Percentiles rank a stretch among this genome's conserved stretches.
Evolutionary conservation across 2,113 vertebrate species (phyloP).

Genomic region (Arvicanthis niloticus): DNA sequence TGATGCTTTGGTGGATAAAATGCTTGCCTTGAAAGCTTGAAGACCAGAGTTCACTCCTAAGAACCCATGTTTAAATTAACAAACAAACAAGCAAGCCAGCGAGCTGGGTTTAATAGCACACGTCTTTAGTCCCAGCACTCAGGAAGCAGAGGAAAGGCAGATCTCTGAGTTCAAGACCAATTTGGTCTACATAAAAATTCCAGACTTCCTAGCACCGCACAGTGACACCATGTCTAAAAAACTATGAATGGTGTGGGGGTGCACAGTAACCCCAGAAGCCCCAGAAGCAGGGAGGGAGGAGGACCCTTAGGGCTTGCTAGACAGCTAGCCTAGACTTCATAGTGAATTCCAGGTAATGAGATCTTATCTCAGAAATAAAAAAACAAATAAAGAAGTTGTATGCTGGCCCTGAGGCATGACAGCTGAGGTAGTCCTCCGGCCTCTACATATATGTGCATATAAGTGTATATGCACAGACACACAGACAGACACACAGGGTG

Average conservation of each 20-base stretch:
- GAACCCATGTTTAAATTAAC: background rate
- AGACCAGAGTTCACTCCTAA: background rate
- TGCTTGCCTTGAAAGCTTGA: background rate
- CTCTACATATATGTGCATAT: background rate
- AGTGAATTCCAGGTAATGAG: background rate
- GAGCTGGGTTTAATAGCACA: background rate
- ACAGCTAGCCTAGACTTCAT: background rate
- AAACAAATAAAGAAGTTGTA: background rate
- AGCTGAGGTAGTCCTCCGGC: background rate
- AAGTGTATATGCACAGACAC: background rate
- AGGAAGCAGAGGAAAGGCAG: background rate
- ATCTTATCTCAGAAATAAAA: background rate
- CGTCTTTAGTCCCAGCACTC: background rate
- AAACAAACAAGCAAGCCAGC: background rate
- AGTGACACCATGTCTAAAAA: background rate
- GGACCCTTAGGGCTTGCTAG: too few species aligned
- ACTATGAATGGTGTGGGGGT: background rate
- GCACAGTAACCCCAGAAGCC: background rate
- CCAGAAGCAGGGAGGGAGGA: background rate
- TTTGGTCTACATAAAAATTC: background rate
- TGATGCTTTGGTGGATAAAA: background rate
- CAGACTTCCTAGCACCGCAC: background rate
- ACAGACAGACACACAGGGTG: background rate
- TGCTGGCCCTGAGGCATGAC: background rate
- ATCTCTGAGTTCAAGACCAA: background rate